Base-by-base conservation (phyloP, 2,888 invertebrate species). In the Mesodorylaimus sp. region DNA sequence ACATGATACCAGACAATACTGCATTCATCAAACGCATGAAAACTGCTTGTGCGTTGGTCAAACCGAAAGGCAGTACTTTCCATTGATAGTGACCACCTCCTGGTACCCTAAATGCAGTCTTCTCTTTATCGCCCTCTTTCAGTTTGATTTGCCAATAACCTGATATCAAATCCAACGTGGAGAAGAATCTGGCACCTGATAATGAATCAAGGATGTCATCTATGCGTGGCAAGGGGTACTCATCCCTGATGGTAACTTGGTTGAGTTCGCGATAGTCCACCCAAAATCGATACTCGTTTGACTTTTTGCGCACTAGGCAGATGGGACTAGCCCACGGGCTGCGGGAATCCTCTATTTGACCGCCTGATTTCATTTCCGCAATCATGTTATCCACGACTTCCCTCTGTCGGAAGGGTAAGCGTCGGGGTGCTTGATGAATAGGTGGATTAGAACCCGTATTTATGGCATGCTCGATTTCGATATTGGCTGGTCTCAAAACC, bases 61-160 rank as follows among this genome's bases (percentile, higher is more conserved):
- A 37, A 7, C 55, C 53, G 45, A 54, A 57, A 1, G 52, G 49
- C 46, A 57, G 50, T 13, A 50, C 29, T 5, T 50, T 51, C 45
- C 49, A 57, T 32, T 56, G 47, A 24, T 47, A 58, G 26, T 52
- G 51, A 1, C 57, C 52, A 16, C n/a, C n/a, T n/a, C n/a, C 13
- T n/a, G 48, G 41, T 2, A 50, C 49, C 2, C 32, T 37, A 29
- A 56, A 54, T 24, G 52, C 52, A 24, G 55, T 51, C n/a, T 56
- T 50, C 13, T 41, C 32, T 25, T 50, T 52, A 27, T 52, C 54
- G 16, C 42, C 25, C 46, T 52, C 50, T 10, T n/a, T n/a, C n/a
- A n/a, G n/a, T 27, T 41, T 37, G 1, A 52, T 24, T 24, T 39
- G 24, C 46, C 47, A 48, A 48, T 53, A 52, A 5, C 44, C 52